Evolutionary conservation across 1,140 invertebrate genomes (phyloP).

Genomic region (Eupristina koningsbergeri): DNA sequence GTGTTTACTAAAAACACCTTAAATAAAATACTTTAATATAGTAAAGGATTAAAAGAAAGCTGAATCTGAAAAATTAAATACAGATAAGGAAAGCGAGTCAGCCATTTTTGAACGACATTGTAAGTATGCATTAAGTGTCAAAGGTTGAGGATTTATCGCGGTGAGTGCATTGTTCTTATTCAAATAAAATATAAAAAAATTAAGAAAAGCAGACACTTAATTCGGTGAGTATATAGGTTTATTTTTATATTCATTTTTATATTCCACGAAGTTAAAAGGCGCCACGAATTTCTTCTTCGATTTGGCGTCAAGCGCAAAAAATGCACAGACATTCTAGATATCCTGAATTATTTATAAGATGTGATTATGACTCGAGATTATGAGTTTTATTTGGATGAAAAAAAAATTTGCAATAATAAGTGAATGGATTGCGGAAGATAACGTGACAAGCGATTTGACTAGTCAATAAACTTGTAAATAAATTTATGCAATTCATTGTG

Average conservation of each 20-base stretch:
- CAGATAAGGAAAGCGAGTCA: constrained; percentile 6
- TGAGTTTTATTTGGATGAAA: neutral
- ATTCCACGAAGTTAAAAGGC: neutral
- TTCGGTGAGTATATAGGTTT: neutral
- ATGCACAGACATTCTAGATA: neutral
- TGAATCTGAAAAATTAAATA: neutral
- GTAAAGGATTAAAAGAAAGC: neutral
- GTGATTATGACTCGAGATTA: neutral
- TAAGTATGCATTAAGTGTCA: constrained; percentile 35
- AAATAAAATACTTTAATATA: constrained; percentile 20
- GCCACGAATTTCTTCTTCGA: constrained; percentile 8
- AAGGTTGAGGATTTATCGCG: constrained; percentile 14
- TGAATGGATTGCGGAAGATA: neutral
- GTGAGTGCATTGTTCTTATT: neutral
- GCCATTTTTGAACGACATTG: constrained; percentile 20
- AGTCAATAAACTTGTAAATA: neutral
- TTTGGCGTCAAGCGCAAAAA: neutral
- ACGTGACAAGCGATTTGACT: neutral
- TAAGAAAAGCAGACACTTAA: neutral
- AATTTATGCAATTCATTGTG: too few relatives aligned
- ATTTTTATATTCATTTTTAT: neutral
- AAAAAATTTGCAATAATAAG: neutral
- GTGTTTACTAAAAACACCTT: neutral
- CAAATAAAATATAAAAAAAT: neutral
- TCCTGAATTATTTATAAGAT: neutral